These are phyloP conservation scores for Sebastes iracundus DNA, from an alignment of 2,797 vertebrate genomes.

Conservation along the genomic window DNA sequence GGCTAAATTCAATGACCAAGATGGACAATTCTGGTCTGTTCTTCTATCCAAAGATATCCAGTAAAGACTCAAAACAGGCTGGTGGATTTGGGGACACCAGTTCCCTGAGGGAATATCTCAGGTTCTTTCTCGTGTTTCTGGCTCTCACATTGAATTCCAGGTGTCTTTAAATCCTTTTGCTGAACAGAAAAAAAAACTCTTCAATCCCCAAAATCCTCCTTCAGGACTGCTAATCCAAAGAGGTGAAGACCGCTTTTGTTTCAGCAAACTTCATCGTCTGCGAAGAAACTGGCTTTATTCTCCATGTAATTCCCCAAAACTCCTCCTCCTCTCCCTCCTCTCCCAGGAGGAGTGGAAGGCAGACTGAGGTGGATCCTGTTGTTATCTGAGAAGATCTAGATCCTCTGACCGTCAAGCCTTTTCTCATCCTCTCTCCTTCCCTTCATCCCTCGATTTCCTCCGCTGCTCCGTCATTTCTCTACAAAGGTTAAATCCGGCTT, in stretches of 20 bases:
- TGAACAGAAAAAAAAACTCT: neutral
- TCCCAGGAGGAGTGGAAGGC: neutral
- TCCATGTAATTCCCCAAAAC: neutral
- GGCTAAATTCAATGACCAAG: neutral
- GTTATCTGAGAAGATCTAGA: neutral
- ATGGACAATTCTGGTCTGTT: neutral
- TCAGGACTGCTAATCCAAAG: constrained; percentile 6
- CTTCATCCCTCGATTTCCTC: constrained; percentile 26
- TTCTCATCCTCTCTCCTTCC: neutral
- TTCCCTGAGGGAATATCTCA: neutral
- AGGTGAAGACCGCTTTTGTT: constrained; percentile 1
- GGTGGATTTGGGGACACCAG: rapidly evolving
- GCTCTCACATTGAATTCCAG: neutral
- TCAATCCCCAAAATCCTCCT: neutral
- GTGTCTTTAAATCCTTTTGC: neutral
- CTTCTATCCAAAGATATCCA: neutral
- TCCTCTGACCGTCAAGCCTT: neutral
- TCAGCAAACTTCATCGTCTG: constrained; percentile 10
- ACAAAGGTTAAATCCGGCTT: constrained; percentile 36
- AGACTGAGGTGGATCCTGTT: neutral
- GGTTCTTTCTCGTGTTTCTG: neutral
- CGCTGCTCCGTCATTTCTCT: constrained; percentile 7
- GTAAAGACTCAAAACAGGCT: neutral
- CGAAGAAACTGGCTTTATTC: neutral
- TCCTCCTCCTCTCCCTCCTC: neutral